These are phyloP conservation scores for Caenorhabditis tropicalis DNA, from an alignment of 1,140 invertebrate species.

Conservation along the genomic window DNA sequence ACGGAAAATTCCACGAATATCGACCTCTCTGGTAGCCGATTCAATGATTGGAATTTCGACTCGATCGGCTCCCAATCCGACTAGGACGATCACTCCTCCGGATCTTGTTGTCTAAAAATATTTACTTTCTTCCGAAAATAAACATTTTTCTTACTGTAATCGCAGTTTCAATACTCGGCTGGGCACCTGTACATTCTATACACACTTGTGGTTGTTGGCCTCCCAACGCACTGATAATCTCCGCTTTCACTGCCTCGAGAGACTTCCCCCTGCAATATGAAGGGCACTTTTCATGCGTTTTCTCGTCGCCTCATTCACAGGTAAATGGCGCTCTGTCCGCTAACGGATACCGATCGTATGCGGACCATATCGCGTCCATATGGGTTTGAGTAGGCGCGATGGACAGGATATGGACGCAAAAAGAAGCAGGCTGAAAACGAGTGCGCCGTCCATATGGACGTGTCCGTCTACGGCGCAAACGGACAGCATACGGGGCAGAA, in stretches of 20 bases:
- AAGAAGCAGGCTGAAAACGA: no score
- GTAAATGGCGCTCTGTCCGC: no score
- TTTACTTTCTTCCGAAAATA: neutral
- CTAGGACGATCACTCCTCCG: slow-evolving; percentile 48
- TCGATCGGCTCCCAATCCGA: slow-evolving; percentile 46
- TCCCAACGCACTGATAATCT: slow-evolving; percentile 77
- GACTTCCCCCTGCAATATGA: slow-evolving; percentile 67
- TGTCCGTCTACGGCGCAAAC: no score
- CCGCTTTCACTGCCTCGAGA: slow-evolving; percentile 75
- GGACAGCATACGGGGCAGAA: no score
- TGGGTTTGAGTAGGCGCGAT: no score
- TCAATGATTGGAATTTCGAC: slow-evolving; percentile 53
- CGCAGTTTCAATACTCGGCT: slow-evolving; percentile 81
- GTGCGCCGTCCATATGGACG: no score
- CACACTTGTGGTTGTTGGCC: slow-evolving; percentile 80
- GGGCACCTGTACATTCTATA: slow-evolving; percentile 87
- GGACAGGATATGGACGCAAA: no score
- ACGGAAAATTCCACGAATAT: slow-evolving; percentile 54
- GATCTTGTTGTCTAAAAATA: slow-evolving; percentile 47
- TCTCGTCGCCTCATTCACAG: neutral
- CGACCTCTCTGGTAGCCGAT: slow-evolving; percentile 47
- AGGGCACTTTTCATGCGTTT: neutral
- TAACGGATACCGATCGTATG: no score
- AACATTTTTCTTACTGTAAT: slow-evolving; percentile 77
- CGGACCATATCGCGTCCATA: no score